A percentile compares a stretch with the other conserved stretches of the same genome.
phyloP scores from a whole-genome alignment of 2,113 vertebrate genomes.

The Cygnus buccinator region DNA sequence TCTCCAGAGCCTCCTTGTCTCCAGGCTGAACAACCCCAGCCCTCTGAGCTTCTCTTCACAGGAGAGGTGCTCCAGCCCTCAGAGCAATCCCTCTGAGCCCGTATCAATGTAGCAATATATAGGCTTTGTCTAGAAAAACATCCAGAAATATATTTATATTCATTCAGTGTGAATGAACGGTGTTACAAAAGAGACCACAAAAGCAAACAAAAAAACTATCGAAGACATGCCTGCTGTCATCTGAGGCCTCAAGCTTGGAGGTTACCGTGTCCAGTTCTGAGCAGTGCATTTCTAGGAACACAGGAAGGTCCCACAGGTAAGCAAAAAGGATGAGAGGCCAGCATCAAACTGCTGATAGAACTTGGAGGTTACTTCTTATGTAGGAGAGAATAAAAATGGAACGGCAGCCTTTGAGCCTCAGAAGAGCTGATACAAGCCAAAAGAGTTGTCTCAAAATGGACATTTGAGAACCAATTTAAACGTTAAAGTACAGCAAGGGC shows the following conservation, averaged over 20 bases:
- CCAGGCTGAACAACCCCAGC: too few species aligned
- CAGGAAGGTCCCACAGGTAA: background rate
- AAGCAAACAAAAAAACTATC: background rate
- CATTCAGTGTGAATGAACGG: background rate
- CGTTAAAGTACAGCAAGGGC: background rate
- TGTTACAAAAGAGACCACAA: too few species aligned
- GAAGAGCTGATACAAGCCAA: background rate
- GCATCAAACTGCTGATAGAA: background rate
- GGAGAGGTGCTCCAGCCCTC: too few species aligned
- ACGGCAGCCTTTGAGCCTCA: background rate
- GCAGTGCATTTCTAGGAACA: background rate
- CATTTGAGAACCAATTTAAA: background rate
- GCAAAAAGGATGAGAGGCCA: background rate
- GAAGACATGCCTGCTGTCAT: background rate
- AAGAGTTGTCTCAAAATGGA: background rate
- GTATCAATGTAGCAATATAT: background rate
- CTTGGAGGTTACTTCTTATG: fast-evolving
- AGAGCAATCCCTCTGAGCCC: background rate
- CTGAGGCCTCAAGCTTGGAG: background rate
- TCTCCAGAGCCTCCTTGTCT: too few species aligned
- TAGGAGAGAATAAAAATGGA: background rate
- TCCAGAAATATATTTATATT: background rate
- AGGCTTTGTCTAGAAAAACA: background rate
- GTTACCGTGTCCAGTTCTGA: background rate
- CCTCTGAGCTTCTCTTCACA: too few species aligned